Evolutionary conservation across 2,888 invertebrate genomes (phyloP).

Genomic region (Leptinotarsa haldemani): DNA sequence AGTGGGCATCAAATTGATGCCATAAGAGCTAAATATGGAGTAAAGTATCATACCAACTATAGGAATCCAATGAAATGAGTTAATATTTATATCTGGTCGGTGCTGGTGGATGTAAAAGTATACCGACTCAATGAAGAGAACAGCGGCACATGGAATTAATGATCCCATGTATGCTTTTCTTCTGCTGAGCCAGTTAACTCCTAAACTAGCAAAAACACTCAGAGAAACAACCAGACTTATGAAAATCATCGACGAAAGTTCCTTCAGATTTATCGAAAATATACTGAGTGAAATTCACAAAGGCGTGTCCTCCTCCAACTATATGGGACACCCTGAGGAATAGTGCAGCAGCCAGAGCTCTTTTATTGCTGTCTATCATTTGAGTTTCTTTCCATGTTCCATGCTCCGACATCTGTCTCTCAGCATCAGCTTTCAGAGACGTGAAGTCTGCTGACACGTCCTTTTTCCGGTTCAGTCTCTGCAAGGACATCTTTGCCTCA

Average conservation of each 20-base stretch:
- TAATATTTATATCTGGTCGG: conserved; percentile 42
- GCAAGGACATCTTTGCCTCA: conserved; percentile 52
- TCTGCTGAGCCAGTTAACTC: conserved; percentile 56
- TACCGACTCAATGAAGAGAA: conserved; percentile 50
- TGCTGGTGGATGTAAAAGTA: conserved; percentile 54
- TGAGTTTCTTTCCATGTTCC: conserved; percentile 58
- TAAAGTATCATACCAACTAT: conserved; percentile 51
- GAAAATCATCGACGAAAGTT: conserved; percentile 55
- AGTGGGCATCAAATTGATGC: conserved; percentile 54
- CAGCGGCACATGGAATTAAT: conserved; percentile 46
- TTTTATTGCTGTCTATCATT: conserved; percentile 53
- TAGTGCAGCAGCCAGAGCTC: conserved; percentile 53
- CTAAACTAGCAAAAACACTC: conserved; percentile 45
- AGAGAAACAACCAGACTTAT: conserved; percentile 45
- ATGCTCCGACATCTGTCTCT: conserved; percentile 58
- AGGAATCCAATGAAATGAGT: conserved; percentile 54
- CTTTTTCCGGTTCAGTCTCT: conserved; percentile 48
- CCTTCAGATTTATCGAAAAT: conserved; percentile 60
- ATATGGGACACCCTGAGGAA: conserved; percentile 58
- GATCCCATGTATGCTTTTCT: conserved; percentile 54
- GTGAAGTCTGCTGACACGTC: conserved; percentile 53
- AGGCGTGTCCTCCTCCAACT: conserved; percentile 55
- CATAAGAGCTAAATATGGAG: conserved; percentile 40
- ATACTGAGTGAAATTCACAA: conserved; percentile 55
- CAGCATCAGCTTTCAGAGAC: conserved; percentile 53